Conservation (phyloP, 2,113 vertebrate species). For the Sylvilagus bachmani region DNA sequence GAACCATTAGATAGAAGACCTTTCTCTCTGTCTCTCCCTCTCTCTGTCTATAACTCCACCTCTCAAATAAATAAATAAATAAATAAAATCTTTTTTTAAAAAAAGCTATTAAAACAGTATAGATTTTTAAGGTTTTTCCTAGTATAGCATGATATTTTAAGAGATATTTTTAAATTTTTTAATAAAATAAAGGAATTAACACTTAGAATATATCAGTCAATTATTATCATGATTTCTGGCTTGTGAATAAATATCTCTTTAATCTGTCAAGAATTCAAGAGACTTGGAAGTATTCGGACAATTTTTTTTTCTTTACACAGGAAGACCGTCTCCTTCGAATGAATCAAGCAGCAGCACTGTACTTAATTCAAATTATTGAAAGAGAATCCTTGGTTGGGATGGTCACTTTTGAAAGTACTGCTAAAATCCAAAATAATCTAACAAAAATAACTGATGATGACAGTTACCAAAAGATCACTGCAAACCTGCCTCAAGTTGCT, state of each 20-base stretch:
- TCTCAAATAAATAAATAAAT: too few species aligned
- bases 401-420: constrained; percentile 75
- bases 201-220: constrained; percentile 14
- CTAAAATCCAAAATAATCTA: constrained; percentile 54
- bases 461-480: constrained; percentile 62
- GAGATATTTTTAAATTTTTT: constrained; percentile 21
- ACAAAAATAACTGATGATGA: constrained; percentile 57
- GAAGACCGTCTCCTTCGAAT: constrained; percentile 63
- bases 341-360: constrained; percentile 82
- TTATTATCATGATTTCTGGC: not conserved
- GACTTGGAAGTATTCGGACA: not conserved
- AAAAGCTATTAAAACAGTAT: not conserved
- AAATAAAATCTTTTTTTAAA: too few species aligned
- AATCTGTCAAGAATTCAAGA: not conserved
- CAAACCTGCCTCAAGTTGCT: constrained; percentile 62
- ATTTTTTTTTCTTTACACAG: constrained; percentile 75
- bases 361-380: constrained; percentile 85
- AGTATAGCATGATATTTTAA: constrained; percentile 24
- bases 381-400: constrained; percentile 83
- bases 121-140: constrained; percentile 15
- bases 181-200: constrained; percentile 26
- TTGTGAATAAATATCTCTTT: not conserved
- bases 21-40: too few species aligned
- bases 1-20: too few species aligned
- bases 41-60: too few species aligned